Evolutionary conservation across 2,113 vertebrate genomes (phyloP), one percentile per base, ranked within the genome.

Genomic region (Lagopus leucura): DNA sequence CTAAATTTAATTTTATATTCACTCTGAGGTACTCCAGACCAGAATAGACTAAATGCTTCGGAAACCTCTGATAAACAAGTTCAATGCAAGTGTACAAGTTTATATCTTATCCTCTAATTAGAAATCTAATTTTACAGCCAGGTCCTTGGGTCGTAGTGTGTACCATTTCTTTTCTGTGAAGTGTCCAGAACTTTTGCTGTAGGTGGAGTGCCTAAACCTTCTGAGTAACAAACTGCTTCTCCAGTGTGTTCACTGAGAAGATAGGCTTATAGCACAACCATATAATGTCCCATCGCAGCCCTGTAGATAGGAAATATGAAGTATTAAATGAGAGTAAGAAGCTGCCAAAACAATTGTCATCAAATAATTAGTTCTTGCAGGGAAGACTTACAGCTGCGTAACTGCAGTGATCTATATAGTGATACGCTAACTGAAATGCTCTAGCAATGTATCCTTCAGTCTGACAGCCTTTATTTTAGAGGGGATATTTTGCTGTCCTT

Each of bases 31-130:
- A 83, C 11, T 47, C 47, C 34, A 69, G 52, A 50, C 16, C 36
- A 86, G 67, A 77, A 93, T 45, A 12, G 27, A 92, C 20, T 79
- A 73, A 93, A 71, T 19, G 61, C 24, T 76, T 50, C 25, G 28
- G n/a, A 52, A 95, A 93, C 47, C 30, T 63, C 54, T 66, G 58
- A 77, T 24, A 63, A 92, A 86, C 10, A 88, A 88, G 72, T 69
- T 30, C 65, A 72, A 63, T 78, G 40, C 24, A 72, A 73, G 82
- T 65, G 7, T 36, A 64, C 38, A 34, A 54, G 5, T 64, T 88
- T 75, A 32, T 75, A 74, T 67, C 42, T 48, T 79, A 43, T 24
- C 48, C 7, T 88, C 40, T 94, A 89, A 77, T 83, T 77, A 83
- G 55, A 86, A 61, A 66, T 72, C 30, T 81, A 88, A 86, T 72